Evolutionary conservation across 2,888 invertebrate species (phyloP).

Genomic region (Neria commutata): DNA sequence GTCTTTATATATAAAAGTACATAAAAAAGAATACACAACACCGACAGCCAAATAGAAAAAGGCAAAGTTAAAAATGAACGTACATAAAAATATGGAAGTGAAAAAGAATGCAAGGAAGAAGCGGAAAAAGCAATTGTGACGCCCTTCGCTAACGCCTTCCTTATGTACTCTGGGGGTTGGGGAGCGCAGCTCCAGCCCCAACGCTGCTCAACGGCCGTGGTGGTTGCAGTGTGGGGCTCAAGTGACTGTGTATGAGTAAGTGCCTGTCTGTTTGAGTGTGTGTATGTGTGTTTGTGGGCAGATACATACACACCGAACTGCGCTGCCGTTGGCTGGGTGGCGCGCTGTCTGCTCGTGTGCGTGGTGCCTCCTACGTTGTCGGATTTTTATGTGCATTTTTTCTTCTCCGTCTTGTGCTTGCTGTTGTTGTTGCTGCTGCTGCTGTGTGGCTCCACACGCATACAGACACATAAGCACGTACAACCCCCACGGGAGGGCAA

Average conservation of each 20-base stretch:
- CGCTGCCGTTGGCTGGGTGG: constrained; percentile 23
- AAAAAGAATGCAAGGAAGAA: constrained; percentile 12
- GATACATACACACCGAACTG: constrained; percentile 2
- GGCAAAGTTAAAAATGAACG: constrained; percentile 6
- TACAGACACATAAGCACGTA: background rate
- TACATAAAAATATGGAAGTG: background rate
- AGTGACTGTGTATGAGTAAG: no score
- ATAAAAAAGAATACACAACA: constrained; percentile 6
- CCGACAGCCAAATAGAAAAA: background rate
- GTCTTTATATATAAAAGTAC: constrained; percentile 3
- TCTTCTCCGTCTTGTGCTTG: background rate
- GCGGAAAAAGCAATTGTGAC: constrained; percentile 28
- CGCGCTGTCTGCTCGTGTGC: constrained; percentile 6
- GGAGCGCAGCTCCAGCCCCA: constrained; percentile 11
- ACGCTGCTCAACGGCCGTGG: background rate
- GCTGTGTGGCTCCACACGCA: constrained; percentile 12
- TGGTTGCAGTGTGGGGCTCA: constrained; percentile 19
- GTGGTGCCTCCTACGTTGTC: constrained; percentile 16
- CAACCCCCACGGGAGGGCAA: constrained; percentile 36
- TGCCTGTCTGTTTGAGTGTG: no score
- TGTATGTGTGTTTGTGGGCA: no score
- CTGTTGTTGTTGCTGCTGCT: constrained; percentile 10
- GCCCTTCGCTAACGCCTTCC: constrained; percentile 28
- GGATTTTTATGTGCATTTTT: background rate
- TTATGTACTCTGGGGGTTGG: constrained; percentile 21